A percentile compares a stretch with the other conserved stretches of the same genome.
Evolutionary conservation across 1,140 invertebrate species (phyloP).

Genomic region (Meloidogyne floridensis): DNA sequence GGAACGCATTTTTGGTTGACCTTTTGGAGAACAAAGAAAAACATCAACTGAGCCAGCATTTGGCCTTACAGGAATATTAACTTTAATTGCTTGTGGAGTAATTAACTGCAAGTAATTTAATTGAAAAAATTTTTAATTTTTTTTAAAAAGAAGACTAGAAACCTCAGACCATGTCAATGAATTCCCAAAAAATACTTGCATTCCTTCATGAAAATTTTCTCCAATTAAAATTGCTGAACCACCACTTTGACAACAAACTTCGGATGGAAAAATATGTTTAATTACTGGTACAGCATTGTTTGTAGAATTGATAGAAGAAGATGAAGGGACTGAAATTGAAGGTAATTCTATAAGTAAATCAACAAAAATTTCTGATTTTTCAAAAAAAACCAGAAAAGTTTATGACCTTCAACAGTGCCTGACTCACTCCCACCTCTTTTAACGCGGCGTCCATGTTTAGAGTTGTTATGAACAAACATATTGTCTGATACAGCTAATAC

Average conservation of each 20-base stretch:
- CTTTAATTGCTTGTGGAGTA: conserved; percentile 95
- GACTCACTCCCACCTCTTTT: conserved; percentile 42
- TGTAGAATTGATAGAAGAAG: background rate
- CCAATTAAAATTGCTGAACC: conserved; percentile 97
- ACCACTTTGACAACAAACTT: conserved; percentile 92
- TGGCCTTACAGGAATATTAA: conserved; percentile 90
- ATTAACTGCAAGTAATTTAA: conserved; percentile 71
- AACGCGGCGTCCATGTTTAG: conserved; percentile 88
- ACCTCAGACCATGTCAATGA: conserved; percentile 98
- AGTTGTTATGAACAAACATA: conserved; percentile 99
- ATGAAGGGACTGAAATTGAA: conserved; percentile 10
- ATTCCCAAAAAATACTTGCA: conserved; percentile 96
- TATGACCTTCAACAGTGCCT: conserved; percentile 16
- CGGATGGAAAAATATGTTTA: conserved; percentile 96
- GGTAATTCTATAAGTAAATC: conserved; percentile 10
- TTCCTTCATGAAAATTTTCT: conserved; percentile 98
- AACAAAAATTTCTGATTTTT: background rate
- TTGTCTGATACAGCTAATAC: conserved; percentile 93
- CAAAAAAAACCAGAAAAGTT: no score
- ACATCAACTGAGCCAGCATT: conserved; percentile 98
- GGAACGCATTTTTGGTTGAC: conserved; percentile 90
- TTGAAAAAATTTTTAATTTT: background rate
- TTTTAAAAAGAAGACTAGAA: background rate
- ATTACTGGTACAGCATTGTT: conserved; percentile 78
- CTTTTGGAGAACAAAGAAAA: conserved; percentile 90